Conservation (phyloP, 1,140 invertebrate genomes). For the Ceratina japonica region DNA sequence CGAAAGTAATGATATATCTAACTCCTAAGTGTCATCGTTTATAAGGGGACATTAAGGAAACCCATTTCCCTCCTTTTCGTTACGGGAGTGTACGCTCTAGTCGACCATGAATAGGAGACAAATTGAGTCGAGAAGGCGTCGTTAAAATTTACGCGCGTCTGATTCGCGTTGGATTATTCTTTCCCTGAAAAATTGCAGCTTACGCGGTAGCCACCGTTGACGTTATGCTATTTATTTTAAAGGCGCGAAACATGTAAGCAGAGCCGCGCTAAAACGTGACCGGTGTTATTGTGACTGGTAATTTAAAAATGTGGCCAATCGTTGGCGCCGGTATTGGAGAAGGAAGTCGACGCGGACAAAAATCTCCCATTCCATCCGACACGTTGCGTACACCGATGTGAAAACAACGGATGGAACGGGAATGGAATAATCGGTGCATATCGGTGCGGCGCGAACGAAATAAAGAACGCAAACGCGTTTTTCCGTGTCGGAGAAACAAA, state of each 20-base stretch:
- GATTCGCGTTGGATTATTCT: not conserved
- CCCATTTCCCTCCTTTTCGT: not conserved
- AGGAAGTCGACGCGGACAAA: conserved; percentile 23
- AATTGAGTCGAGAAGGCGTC: not conserved
- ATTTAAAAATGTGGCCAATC: conserved; percentile 58
- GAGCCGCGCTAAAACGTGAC: not conserved
- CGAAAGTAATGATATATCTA: not conserved
- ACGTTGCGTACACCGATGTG: not conserved
- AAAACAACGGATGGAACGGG: not conserved
- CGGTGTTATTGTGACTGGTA: conserved; percentile 26
- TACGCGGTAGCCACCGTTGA: too few species aligned
- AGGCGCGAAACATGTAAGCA: conserved; percentile 23
- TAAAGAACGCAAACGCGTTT: conserved; percentile 60
- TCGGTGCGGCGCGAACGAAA: conserved; percentile 56
- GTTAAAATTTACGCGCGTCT: conserved; percentile 21
- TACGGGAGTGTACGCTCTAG: not conserved
- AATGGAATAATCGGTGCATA: conserved; percentile 61
- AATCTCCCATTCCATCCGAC: not conserved
- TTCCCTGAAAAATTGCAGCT: not conserved
- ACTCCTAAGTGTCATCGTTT: not conserved
- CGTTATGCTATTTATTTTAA: conserved; percentile 23
- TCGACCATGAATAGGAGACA: not conserved
- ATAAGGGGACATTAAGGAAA: not conserved
- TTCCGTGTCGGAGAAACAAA: conserved; percentile 45
- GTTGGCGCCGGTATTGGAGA: conserved; percentile 28